These are phyloP conservation scores for Xenopus petersii DNA, from an alignment of 2,797 vertebrate genomes.

Conservation along the genomic window DNA sequence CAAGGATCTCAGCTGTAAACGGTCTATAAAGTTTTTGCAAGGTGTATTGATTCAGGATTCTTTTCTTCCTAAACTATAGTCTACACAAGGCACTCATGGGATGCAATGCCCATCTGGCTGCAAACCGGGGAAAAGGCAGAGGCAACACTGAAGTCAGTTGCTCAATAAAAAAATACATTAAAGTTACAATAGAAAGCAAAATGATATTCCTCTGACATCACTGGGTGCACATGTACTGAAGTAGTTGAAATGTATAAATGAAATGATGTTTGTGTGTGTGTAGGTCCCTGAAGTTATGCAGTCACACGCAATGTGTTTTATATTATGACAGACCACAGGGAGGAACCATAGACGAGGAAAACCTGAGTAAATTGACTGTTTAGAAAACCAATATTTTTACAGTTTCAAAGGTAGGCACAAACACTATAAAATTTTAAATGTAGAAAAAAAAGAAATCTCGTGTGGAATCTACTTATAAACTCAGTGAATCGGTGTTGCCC, in stretches of 20 bases:
- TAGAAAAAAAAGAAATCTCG: too few relatives aligned
- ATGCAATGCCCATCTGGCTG: too few relatives aligned
- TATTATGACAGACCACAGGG: constrained; percentile 36
- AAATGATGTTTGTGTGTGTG: not conserved
- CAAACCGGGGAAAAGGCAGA: not conserved
- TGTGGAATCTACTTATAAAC: too few relatives aligned
- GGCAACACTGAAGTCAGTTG: not conserved
- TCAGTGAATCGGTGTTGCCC: too few relatives aligned
- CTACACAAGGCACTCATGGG: too few relatives aligned
- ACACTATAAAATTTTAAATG: too few relatives aligned
- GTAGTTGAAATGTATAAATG: constrained; percentile 3
- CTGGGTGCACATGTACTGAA: not conserved
- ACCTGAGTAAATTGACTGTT: constrained; percentile 36
- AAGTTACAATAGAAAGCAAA: not conserved
- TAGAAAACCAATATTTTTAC: constrained; percentile 44
- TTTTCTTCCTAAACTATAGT: too few relatives aligned
- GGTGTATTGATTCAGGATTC: too few relatives aligned
- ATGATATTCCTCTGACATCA: constrained; percentile 9
- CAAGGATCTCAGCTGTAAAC: too few relatives aligned
- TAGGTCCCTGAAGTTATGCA: constrained; percentile 23
- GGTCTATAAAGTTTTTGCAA: too few relatives aligned
- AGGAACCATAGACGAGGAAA: constrained; percentile 29
- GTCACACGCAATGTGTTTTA: constrained; percentile 42
- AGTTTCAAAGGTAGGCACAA: constrained; percentile 28
- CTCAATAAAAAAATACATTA: not conserved